Percentiles rank a stretch among this genome's conserved stretches.
Conservation (phyloP, 1,140 invertebrate species). For the Drosophila pachea region DNA sequence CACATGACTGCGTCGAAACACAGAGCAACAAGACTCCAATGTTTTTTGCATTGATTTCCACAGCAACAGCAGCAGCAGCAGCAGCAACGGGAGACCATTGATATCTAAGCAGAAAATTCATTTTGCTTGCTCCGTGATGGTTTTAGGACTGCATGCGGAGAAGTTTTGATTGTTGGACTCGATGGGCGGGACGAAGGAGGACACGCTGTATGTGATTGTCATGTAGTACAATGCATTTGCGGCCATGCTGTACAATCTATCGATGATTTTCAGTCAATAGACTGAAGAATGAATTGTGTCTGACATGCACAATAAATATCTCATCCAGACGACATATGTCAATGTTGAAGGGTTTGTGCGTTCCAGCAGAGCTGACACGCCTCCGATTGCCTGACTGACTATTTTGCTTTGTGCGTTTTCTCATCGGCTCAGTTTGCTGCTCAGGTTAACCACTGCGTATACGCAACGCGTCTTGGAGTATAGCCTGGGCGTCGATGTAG, state of each 20-base stretch:
- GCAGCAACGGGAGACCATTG: conserved; percentile 11
- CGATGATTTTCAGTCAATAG: conserved; percentile 40
- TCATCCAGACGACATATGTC: conserved; percentile 37
- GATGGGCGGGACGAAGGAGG: background rate
- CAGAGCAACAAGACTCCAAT: conserved; percentile 27
- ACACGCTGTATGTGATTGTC: conserved; percentile 27
- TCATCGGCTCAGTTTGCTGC: conserved; percentile 15
- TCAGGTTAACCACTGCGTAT: conserved; percentile 51
- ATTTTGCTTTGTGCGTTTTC: conserved; percentile 10
- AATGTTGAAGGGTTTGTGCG: conserved; percentile 5
- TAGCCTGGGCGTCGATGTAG: conserved; percentile 6
- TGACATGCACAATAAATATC: conserved; percentile 44
- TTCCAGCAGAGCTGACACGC: background rate
- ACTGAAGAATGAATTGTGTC: conserved; percentile 7
- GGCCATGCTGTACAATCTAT: conserved; percentile 49
- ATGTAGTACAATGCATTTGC: conserved; percentile 47
- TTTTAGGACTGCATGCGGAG: conserved; percentile 5
- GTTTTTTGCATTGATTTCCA: conserved; percentile 47
- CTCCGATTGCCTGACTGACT: conserved; percentile 15
- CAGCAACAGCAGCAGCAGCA: conserved; percentile 4
- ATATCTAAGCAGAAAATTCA: conserved; percentile 57
- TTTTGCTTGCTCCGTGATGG: conserved; percentile 40
- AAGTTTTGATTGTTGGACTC: background rate
- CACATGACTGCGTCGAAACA: conserved; percentile 38
- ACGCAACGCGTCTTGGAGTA: conserved; percentile 19